Evolutionary conservation across 2,113 vertebrate species (phyloP).

Genomic region (Ginglymostoma cirratum): DNA sequence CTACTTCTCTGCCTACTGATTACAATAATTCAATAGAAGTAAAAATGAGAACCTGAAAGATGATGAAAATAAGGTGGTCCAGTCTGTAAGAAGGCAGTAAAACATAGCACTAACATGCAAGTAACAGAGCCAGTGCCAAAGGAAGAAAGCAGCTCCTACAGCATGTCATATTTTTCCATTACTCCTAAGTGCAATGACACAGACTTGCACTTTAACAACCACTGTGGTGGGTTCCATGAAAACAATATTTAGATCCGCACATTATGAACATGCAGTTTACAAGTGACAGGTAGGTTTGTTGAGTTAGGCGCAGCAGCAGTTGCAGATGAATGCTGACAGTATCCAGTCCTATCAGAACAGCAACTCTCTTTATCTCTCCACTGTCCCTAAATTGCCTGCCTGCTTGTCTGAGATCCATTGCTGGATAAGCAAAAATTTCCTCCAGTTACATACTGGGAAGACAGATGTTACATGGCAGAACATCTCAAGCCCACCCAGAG

Average conservation of each 20-base stretch:
- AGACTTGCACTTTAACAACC: neutral
- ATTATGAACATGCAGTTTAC: neutral
- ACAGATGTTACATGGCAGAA: no score
- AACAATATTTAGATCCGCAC: neutral
- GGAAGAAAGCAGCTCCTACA: neutral
- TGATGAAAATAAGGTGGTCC: neutral
- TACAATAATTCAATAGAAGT: neutral
- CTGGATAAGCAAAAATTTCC: no score
- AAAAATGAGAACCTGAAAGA: neutral
- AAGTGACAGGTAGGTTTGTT: neutral
- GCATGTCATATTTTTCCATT: neutral
- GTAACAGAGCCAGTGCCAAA: neutral
- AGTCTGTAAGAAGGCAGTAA: neutral
- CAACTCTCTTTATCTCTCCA: neutral
- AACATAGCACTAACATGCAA: neutral
- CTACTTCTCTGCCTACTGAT: neutral
- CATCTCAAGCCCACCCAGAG: no score
- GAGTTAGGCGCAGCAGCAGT: neutral
- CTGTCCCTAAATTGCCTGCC: no score
- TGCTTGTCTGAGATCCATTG: no score
- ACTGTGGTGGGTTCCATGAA: neutral
- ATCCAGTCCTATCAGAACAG: neutral
- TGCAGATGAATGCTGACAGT: neutral
- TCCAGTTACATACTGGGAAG: no score
- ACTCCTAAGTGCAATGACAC: neutral